Evolutionary conservation across 2,888 invertebrate species (phyloP).

Genomic region (Mythimna pallens): DNA sequence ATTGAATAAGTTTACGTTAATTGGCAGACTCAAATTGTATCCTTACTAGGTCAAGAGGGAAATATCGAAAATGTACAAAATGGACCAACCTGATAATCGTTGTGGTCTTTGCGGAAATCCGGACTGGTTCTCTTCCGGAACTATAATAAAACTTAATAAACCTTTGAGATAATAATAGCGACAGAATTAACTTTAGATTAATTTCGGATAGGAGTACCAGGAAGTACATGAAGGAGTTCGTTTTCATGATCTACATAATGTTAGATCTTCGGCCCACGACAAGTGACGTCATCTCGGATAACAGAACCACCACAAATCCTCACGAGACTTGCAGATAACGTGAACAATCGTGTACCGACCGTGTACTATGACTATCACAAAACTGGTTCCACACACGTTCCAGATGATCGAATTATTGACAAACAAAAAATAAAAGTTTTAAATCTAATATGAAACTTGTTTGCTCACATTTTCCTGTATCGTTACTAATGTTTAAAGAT

Average conservation of each 20-base stretch:
- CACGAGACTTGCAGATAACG: conserved; percentile 12
- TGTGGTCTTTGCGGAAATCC: conserved; percentile 36
- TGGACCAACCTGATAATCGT: conserved; percentile 22
- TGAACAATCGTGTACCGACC: not conserved
- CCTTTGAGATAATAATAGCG: conserved; percentile 21
- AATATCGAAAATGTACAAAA: conserved; percentile 24
- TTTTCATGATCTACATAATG: not conserved
- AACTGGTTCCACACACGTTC: conserved; percentile 11
- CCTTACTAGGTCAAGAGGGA: conserved; percentile 17
- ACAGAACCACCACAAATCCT: not conserved
- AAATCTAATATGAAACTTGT: not conserved
- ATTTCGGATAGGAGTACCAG: conserved; percentile 52
- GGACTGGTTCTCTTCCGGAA: conserved; percentile 36
- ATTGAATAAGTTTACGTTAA: too few species aligned
- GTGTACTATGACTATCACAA: too few species aligned
- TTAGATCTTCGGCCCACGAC: conserved; percentile 25
- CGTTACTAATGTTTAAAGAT: not conserved
- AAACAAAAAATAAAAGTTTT: conserved; percentile 1
- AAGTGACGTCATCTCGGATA: conserved; percentile 5
- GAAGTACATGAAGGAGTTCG: conserved; percentile 28
- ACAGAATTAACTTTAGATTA: conserved; percentile 31
- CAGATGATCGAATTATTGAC: conserved; percentile 12
- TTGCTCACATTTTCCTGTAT: not conserved
- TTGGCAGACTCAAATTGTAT: not conserved
- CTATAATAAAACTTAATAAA: conserved; percentile 10